Percentiles rank a stretch among this genome's conserved stretches.
Conservation (phyloP, 2,888 invertebrate species). For the Cecidostiba fungosa region DNA sequence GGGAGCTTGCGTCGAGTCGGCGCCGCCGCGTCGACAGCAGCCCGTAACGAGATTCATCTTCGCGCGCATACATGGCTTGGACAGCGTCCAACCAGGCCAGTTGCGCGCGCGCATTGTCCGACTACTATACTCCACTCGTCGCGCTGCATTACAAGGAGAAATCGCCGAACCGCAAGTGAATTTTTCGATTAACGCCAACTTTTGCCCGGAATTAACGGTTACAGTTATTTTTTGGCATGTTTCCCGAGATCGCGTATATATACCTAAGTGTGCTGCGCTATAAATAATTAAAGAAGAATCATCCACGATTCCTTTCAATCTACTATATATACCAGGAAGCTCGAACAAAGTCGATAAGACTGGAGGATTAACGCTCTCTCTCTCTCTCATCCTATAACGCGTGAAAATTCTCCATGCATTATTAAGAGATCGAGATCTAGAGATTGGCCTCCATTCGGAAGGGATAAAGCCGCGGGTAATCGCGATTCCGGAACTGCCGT, state of each 20-base stretch:
- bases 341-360: conserved; percentile 3
- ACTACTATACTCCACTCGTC: not conserved
- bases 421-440: conserved; percentile 23
- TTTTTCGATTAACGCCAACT: conserved; percentile 4
- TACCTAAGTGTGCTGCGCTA: not conserved
- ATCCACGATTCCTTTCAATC: too few relatives aligned
- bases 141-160: not conserved
- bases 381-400: too few relatives aligned
- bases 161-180: conserved; percentile 7
- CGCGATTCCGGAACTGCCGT: conserved; percentile 9
- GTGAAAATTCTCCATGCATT: conserved; percentile 38
- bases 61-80: not conserved
- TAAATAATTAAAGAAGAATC: too few relatives aligned
- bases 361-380: not conserved
- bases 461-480: conserved; percentile 27
- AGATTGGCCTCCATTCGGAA: not conserved
- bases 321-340: not conserved
- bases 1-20: not conserved
- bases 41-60: conserved; percentile 41
- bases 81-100: conserved; percentile 35
- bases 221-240: not conserved
- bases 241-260: not conserved
- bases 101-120: not conserved
- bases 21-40: not conserved
- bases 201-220: not conserved